Evolutionary conservation across 37 sponge, comb jelly and placozoan species (phyloP).

Genomic region (Chondrosia reniformis): DNA sequence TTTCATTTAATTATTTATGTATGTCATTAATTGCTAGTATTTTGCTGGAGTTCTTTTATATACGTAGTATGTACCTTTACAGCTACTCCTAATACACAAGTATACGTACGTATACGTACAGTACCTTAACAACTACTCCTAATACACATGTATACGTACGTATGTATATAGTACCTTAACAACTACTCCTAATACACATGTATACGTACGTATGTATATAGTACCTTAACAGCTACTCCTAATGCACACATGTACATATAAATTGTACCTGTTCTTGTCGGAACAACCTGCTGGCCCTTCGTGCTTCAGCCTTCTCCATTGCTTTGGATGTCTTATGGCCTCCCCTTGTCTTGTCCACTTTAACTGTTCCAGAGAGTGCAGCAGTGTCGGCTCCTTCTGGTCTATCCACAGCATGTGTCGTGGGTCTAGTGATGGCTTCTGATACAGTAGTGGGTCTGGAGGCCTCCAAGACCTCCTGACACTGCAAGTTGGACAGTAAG

Average conservation of each 20-base stretch:
- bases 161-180: not conserved
- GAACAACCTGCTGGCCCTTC: constrained; percentile 53
- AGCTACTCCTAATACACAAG: not conserved
- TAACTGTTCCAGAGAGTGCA: not conserved
- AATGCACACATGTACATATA: not conserved
- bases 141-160: not conserved
- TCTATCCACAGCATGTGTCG: not conserved
- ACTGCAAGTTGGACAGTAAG: not conserved
- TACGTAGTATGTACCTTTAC: not conserved
- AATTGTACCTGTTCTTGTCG: constrained; percentile 63
- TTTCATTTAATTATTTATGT: too few species aligned
- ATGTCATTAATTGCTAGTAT: too few species aligned
- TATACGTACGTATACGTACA: not conserved
- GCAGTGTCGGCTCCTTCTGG: not conserved
- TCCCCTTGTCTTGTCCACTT: not conserved
- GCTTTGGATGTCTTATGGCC: constrained; percentile 17
- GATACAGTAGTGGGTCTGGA: constrained; percentile 6
- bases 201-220: not conserved
- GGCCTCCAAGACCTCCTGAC: not conserved
- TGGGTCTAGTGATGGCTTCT: not conserved
- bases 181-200: not conserved
- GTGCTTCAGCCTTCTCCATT: constrained; percentile 70
- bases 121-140: not conserved
- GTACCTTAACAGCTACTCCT: not conserved
- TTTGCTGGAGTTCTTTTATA: not conserved